Conservation (phyloP, 2,113 vertebrate species). For the Ptilonorhynchus violaceus region DNA sequence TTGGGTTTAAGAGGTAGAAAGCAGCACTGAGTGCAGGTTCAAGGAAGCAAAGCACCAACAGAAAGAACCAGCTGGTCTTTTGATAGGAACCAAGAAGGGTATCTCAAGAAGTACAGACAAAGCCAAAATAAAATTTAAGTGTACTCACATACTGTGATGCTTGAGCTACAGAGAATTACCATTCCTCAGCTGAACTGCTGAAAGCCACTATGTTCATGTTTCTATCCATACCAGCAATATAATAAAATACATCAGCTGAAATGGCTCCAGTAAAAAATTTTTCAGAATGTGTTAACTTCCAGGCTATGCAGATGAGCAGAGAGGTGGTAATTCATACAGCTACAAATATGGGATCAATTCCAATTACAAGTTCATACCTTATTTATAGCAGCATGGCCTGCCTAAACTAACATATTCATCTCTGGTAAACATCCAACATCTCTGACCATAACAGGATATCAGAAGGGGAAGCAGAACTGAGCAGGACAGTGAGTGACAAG, state of each 20-base stretch:
- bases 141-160: not conserved
- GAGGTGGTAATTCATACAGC: not conserved
- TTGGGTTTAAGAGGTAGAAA: not conserved
- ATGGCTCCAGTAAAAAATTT: not conserved
- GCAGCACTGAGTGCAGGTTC: not conserved
- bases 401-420: not conserved
- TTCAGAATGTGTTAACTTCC: not conserved
- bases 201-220: not conserved
- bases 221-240: not conserved
- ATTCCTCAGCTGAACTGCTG: not conserved
- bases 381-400: not conserved
- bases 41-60: not conserved
- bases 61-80: not conserved
- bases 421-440: not conserved
- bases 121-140: not conserved
- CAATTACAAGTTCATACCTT: constrained; percentile 17
- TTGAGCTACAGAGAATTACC: not conserved
- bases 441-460: not conserved
- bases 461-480: not conserved
- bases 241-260: not conserved
- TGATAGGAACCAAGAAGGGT: not conserved
- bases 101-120: not conserved
- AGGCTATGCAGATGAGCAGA: not conserved
- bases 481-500: not conserved
- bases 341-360: not conserved